Base-by-base conservation (phyloP, 2,888 invertebrate species). In the Conistra vaccinii region DNA sequence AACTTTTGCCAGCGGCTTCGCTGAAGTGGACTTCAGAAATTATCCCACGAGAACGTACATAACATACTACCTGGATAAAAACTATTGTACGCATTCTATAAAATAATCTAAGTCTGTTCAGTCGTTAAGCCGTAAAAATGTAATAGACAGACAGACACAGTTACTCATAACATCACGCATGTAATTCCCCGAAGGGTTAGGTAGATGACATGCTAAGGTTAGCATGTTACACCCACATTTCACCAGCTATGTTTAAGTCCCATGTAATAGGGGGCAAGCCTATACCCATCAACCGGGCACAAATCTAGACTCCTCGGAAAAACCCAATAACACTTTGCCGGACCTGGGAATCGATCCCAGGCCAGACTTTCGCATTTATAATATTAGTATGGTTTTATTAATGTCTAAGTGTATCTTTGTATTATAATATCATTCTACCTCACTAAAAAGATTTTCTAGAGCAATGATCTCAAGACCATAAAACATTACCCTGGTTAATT, bases 401-500 rank as follows among this genome's bases (percentile, higher is more conserved):
- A 14, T 14, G 42, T 23, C 6, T n/a, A 14, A 7, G 14, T 3
- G 12, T 32, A 32, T 35, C 14, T 35, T 35, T 23, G 9, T 35
- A 61, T n/a, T n/a, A n/a, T n/a, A n/a, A n/a, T n/a, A n/a, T n/a
- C n/a, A n/a, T n/a, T n/a, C 10, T 60, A 26, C 17, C 17, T 17
- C 12, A 29, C 23, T 42, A 29, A 17, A 71, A 23, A 17, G 20
- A n/a, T 23, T 39, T 10, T 61, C 26, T 45, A 14, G 20, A 76
- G 17, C 12, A 45, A 26, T 14, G 9, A 48, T 51, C 29, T 51
- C 17, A 29, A 1, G 6, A 4, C 10, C 10, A 69, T 35, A 76
- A 42, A 66, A 32, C 57, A 35, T 39, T 73, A 35, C 35, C 17
- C 81, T 58, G 20, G 35, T 73, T 58, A 29, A 20, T 26, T 29